phyloP scores from a whole-genome alignment of 1,140 invertebrate genomes.

The Nasonia longicornis region DNA sequence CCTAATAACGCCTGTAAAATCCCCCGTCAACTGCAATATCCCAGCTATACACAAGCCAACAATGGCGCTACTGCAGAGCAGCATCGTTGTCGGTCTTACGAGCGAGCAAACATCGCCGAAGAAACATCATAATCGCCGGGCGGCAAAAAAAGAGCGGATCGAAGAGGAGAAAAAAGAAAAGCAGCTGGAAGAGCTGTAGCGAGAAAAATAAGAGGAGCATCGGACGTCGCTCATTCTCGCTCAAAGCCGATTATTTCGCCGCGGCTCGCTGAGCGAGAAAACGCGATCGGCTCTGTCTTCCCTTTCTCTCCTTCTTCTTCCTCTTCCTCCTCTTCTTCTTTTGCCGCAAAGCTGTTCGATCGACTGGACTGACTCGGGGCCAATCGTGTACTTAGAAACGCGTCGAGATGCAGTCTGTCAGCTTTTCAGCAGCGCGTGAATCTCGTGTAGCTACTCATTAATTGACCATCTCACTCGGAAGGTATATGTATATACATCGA shows the following conservation, averaged over 20 bases:
- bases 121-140: conserved; percentile 14
- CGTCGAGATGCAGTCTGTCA: neutral
- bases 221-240: conserved; percentile 25
- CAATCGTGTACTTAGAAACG: neutral
- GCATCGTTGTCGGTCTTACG: neutral
- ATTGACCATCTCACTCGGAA: conserved; percentile 25
- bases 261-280: conserved; percentile 5
- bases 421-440: neutral
- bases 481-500: neutral
- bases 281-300: neutral
- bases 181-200: neutral
- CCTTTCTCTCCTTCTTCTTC: neutral
- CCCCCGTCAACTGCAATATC: conserved; percentile 11
- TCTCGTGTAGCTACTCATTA: neutral
- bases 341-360: neutral
- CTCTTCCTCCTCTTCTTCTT: neutral
- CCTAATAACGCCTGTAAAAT: neutral
- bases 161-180: neutral
- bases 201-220: neutral
- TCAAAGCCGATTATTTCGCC: conserved; percentile 22
- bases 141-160: neutral
- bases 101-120: neutral
- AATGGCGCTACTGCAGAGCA: neutral
- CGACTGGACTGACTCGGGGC: neutral
- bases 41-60: neutral